Conservation (phyloP, 2,113 vertebrate species). For the Callithrix jacchus region DNA sequence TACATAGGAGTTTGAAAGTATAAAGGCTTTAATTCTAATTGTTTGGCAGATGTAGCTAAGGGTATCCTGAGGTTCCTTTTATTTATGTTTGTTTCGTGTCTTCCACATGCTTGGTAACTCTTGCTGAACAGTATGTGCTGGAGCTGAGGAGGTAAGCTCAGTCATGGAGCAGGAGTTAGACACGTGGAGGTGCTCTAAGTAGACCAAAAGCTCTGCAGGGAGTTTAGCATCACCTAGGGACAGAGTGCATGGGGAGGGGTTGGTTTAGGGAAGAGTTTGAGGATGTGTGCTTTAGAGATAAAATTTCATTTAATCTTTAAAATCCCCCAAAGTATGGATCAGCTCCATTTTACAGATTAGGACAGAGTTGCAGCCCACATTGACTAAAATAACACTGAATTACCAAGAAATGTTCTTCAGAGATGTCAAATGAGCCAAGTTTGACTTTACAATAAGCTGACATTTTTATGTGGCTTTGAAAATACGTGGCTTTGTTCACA, state of each 20-base stretch:
- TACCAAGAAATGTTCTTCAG: neutral
- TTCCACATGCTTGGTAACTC: neutral
- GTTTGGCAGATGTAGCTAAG: neutral
- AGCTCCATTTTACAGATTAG: neutral
- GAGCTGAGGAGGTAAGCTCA: neutral
- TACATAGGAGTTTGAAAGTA: neutral
- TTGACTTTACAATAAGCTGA: neutral
- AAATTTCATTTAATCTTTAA: neutral
- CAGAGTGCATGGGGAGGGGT: too few relatives aligned
- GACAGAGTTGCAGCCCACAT: neutral
- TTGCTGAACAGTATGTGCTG: neutral
- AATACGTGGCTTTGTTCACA: neutral
- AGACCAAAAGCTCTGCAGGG: neutral
- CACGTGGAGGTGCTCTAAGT: fast-evolving
- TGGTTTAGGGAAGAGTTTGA: neutral
- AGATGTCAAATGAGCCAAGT: neutral
- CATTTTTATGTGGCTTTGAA: neutral
- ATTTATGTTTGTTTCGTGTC: neutral
- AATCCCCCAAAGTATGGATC: neutral
- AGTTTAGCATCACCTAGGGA: fast-evolving
- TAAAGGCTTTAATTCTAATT: neutral
- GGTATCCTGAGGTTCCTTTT: neutral
- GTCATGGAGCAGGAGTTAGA: neutral
- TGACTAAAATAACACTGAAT: neutral
- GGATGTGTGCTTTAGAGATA: neutral